Evolutionary conservation across 2,113 vertebrate species (phyloP).

Genomic region (Nothoprocta perdicaria): DNA sequence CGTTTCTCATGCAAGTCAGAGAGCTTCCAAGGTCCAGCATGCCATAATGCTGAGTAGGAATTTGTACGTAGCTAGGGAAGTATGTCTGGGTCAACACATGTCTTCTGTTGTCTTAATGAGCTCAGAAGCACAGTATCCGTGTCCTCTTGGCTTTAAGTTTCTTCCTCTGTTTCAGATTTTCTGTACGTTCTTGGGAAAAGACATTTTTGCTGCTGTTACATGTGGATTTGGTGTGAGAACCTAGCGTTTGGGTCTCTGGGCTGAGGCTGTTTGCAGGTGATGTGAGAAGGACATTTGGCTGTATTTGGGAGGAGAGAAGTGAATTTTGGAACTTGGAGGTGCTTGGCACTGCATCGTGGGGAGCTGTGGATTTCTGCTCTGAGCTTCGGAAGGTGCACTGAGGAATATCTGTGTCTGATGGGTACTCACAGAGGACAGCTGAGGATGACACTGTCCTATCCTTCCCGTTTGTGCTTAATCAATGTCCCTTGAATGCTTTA

Average conservation of each 20-base stretch:
- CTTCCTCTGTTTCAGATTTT: not conserved
- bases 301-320: rapidly evolving
- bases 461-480: not conserved
- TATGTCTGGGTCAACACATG: conserved; percentile 73
- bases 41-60: conserved; percentile 67
- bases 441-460: not conserved
- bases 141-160: conserved; percentile 34
- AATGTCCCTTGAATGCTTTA: rapidly evolving
- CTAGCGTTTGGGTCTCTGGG: not conserved
- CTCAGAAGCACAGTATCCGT: conserved; percentile 59
- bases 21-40: conserved; percentile 66
- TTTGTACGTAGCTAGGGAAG: conserved; percentile 66
- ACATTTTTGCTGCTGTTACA: not conserved
- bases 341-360: not conserved
- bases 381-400: not conserved
- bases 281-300: not conserved
- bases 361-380: rapidly evolving
- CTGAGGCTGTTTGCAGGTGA: not conserved
- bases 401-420: rapidly evolving
- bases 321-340: not conserved
- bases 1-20: conserved; percentile 62
- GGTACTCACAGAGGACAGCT: not conserved
- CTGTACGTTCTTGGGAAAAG: not conserved
- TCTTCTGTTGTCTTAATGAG: conserved; percentile 62
- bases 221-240: not conserved